Percentiles rank a stretch among this genome's conserved stretches.
Conservation (phyloP, 2,797 vertebrate genomes). For the Galaxias olidus region DNA sequence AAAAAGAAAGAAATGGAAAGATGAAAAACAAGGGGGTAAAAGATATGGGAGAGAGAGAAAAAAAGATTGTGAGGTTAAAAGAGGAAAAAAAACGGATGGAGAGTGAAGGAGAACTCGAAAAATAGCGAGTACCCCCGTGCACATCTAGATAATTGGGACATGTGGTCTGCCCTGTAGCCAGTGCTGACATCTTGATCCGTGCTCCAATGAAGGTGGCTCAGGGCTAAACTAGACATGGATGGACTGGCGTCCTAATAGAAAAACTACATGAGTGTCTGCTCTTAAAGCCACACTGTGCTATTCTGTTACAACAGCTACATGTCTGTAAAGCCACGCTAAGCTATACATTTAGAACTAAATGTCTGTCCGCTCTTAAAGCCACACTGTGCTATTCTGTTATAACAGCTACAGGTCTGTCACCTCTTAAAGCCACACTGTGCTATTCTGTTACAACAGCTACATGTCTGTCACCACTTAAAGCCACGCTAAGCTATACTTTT, state of each 20-base stretch:
- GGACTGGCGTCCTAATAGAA: no score
- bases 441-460: background rate
- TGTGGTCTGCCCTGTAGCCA: constrained; percentile 20
- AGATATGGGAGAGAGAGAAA: background rate
- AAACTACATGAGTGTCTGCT: background rate
- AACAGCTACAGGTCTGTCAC: background rate
- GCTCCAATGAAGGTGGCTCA: constrained; percentile 13
- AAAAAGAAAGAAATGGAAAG: background rate
- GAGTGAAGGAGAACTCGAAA: constrained; percentile 5
- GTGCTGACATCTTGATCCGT: constrained; percentile 45
- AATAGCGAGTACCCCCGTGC: constrained; percentile 1
- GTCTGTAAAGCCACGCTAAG: background rate
- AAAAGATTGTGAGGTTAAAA: background rate
- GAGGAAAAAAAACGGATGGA: background rate
- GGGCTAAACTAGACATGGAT: constrained; percentile 7
- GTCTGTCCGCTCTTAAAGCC: background rate
- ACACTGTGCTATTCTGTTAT: background rate
- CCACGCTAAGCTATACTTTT: background rate
- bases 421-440: background rate
- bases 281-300: background rate
- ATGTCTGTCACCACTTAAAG: background rate
- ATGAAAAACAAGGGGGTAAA: background rate
- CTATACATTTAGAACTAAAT: background rate
- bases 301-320: background rate
- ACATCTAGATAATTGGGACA: constrained; percentile 35